Evolutionary conservation across 2,113 vertebrate genomes (phyloP).

Genomic region (Dromaius novaehollandiae): DNA sequence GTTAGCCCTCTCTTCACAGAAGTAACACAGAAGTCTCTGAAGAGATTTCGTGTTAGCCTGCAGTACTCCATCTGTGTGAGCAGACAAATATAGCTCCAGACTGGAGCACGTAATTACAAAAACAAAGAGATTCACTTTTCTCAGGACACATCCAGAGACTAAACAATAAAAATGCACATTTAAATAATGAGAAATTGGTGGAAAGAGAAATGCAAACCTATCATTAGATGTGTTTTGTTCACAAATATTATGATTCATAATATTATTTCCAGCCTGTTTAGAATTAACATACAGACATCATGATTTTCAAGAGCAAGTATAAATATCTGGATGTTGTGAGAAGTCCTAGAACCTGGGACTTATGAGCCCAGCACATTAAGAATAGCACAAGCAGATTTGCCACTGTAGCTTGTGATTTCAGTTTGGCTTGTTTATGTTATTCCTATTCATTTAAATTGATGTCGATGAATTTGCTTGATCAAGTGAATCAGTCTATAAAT

Average conservation of each 20-base stretch:
- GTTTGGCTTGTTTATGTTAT: neutral
- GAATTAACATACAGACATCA: neutral
- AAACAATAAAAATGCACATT: neutral
- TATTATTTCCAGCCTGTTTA: neutral
- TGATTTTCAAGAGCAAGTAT: neutral
- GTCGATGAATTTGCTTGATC: neutral
- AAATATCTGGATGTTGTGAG: neutral
- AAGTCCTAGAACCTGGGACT: neutral
- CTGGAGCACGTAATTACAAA: neutral
- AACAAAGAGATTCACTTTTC: neutral
- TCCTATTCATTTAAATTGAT: neutral
- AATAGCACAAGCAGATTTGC: neutral
- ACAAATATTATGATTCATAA: neutral
- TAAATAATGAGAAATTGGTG: neutral
- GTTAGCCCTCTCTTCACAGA: neutral
- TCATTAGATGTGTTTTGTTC: fast-evolving
- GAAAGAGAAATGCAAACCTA: neutral
- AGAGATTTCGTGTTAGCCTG: neutral
- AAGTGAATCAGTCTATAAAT: neutral
- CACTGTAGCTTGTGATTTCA: neutral
- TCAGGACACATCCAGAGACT: neutral
- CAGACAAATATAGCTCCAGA: neutral
- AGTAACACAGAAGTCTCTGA: neutral
- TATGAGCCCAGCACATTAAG: neutral
- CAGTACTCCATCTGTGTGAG: neutral